Percentiles rank a stretch among this genome's conserved stretches.
phyloP scores from a whole-genome alignment of 2,797 vertebrate genomes.

The Neoniphon sammara region DNA sequence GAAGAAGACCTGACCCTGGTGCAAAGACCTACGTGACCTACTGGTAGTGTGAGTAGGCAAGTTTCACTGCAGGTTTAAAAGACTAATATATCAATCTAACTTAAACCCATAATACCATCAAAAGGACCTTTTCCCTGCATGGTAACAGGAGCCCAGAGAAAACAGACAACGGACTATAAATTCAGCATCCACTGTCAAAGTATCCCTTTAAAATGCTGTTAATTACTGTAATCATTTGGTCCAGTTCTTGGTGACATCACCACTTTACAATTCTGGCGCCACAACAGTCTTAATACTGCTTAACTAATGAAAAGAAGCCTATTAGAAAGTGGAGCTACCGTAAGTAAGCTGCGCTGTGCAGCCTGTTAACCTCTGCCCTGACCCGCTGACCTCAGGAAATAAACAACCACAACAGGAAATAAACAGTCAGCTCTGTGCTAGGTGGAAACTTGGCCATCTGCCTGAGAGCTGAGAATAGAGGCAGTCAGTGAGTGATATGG shows the following conservation, averaged over 20 bases:
- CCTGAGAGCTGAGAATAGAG: constrained; percentile 56
- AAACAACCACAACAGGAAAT: constrained; percentile 60
- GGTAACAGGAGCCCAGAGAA: neutral
- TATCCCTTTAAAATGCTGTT: constrained; percentile 11
- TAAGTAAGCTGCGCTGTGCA: neutral
- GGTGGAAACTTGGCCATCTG: constrained; percentile 60
- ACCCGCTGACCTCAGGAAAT: constrained; percentile 65
- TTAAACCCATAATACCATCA: neutral
- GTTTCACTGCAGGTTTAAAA: too few species aligned
- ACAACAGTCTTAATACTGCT: constrained; percentile 48
- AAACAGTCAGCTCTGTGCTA: constrained; percentile 46
- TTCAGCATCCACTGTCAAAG: neutral
- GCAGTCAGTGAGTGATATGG: constrained; percentile 16
- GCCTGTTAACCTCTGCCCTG: constrained; percentile 26
- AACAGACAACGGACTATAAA: neutral
- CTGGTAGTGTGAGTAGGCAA: too few species aligned
- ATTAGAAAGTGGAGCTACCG: constrained; percentile 4
- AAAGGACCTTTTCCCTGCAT: neutral
- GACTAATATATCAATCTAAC: too few species aligned
- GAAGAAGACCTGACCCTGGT: too few species aligned
- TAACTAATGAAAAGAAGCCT: constrained; percentile 41
- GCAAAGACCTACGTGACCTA: too few species aligned
- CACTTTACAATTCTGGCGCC: constrained; percentile 36
- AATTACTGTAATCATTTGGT: constrained; percentile 5
- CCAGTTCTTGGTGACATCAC: neutral